Conservation (phyloP, 2,797 vertebrate genomes). For the Sus cebifrons region DNA sequence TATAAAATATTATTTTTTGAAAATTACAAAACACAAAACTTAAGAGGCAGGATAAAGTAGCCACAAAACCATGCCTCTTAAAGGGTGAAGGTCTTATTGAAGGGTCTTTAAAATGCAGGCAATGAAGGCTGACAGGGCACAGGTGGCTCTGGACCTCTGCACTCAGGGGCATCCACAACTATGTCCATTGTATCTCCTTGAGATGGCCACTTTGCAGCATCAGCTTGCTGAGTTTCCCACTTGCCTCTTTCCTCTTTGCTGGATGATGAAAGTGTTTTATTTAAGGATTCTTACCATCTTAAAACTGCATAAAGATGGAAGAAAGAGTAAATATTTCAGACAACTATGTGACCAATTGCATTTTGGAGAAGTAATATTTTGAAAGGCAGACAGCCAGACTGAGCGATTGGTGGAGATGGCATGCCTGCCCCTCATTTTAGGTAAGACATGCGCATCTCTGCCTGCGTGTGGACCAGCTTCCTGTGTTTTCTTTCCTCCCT, state of each 20-base stretch:
- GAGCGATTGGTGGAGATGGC: background rate
- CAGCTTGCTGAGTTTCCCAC: background rate
- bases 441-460: background rate
- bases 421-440: background rate
- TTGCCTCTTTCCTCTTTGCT: background rate
- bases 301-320: background rate
- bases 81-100: background rate
- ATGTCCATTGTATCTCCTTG: background rate
- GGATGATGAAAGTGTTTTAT: background rate
- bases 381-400: background rate
- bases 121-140: background rate
- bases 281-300: background rate
- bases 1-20: background rate
- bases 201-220: background rate
- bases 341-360: background rate
- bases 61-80: background rate
- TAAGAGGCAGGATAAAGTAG: background rate
- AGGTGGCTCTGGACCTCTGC: background rate
- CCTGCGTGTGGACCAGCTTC: background rate
- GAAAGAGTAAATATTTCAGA: background rate
- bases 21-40: background rate
- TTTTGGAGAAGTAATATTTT: constrained; percentile 33
- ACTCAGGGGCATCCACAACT: background rate
- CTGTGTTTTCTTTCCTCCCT: background rate
- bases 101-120: background rate